Evolutionary conservation across 37 sponge, comb jelly and placozoan genomes (phyloP).

Genomic region (Cliona cf. orientalis): DNA sequence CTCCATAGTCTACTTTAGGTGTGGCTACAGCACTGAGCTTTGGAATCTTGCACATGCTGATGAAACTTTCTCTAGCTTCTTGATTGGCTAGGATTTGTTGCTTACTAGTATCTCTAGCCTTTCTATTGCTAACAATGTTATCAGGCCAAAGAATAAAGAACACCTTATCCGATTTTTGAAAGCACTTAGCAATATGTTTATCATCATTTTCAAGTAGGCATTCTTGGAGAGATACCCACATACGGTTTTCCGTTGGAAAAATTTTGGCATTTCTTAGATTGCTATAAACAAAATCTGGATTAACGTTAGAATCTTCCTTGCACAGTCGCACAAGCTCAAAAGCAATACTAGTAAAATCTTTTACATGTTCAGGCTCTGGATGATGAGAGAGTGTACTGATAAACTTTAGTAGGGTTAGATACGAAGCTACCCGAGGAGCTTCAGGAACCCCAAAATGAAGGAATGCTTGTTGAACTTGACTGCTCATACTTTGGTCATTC

Average conservation of each 20-base stretch:
- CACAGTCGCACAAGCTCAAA: not conserved
- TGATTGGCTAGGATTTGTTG: not conserved
- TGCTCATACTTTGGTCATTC: not conserved
- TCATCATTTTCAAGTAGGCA: constrained; percentile 43
- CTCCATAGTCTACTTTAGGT: not conserved
- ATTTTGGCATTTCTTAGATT: constrained; percentile 12
- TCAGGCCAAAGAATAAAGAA: constrained; percentile 51
- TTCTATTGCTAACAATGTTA: not conserved
- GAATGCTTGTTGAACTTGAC: constrained; percentile 25
- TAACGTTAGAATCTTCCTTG: not conserved
- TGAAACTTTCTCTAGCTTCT: constrained; percentile 5
- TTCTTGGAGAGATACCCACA: constrained; percentile 42
- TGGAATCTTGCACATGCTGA: constrained; percentile 31
- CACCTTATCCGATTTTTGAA: constrained; percentile 12
- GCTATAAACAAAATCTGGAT: not conserved
- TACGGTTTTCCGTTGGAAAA: constrained; percentile 29
- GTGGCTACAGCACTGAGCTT: constrained; percentile 6
- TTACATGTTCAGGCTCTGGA: constrained; percentile 15
- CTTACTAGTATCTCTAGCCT: not conserved
- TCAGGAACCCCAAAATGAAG: constrained; percentile 13
- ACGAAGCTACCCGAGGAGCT: not conserved
- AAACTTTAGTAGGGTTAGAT: constrained; percentile 17
- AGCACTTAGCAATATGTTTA: constrained; percentile 19
- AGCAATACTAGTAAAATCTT: constrained; percentile 34
- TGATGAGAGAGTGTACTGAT: constrained; percentile 33